Percentiles rank a stretch among this genome's conserved stretches.
Evolutionary conservation across 2,113 vertebrate genomes (phyloP).

Genomic region (Alexandromys fortis): DNA sequence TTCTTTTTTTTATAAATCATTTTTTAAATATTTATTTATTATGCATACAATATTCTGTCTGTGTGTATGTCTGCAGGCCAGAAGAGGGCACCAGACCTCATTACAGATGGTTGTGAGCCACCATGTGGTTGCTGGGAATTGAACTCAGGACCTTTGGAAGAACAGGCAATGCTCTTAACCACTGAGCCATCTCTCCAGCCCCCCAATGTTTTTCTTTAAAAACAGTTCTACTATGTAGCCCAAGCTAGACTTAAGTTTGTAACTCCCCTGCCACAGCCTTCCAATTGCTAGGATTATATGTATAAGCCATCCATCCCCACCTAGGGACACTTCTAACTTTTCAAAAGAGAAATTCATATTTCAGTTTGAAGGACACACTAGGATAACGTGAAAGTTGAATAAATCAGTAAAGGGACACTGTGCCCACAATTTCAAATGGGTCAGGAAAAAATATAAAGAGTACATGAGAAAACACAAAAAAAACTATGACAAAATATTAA

Average conservation of each 20-base stretch:
- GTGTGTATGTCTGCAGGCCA: no score
- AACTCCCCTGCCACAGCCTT: not conserved
- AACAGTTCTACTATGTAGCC: not conserved
- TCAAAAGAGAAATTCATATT: not conserved
- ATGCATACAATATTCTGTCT: no score
- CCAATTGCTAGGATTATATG: not conserved
- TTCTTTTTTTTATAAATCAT: no score
- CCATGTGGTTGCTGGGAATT: no score
- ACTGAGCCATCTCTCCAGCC: no score
- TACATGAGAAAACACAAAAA: not conserved
- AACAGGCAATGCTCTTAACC: no score
- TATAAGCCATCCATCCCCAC: not conserved
- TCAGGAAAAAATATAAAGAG: not conserved
- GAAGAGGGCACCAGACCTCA: no score
- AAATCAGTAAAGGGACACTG: not conserved
- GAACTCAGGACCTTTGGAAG: no score
- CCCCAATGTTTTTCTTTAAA: not conserved
- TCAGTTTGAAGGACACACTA: not conserved
- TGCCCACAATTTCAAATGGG: not conserved
- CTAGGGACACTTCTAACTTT: not conserved
- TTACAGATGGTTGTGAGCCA: no score
- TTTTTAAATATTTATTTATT: no score
- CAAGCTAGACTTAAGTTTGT: not conserved
- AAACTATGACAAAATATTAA: not conserved
- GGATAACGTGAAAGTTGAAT: not conserved